These are phyloP conservation scores for Smittia aterrima DNA, from an alignment of 2,888 invertebrate species.

Conservation along the genomic window DNA sequence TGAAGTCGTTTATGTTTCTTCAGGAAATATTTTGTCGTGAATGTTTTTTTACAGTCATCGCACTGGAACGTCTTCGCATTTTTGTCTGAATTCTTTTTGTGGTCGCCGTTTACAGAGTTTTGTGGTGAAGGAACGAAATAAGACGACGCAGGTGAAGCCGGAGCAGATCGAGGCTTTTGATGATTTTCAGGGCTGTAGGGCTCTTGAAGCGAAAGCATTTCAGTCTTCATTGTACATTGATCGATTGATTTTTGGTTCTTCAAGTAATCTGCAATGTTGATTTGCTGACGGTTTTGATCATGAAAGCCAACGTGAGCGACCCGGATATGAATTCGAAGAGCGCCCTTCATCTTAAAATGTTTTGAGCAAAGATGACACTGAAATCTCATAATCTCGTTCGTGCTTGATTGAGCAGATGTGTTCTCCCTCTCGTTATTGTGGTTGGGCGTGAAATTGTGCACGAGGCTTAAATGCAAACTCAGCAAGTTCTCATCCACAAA, in stretches of 20 bases:
- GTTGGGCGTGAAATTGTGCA: slow-evolving; percentile 59
- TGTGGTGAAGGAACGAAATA: not conserved
- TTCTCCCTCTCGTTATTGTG: slow-evolving; percentile 46
- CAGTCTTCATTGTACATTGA: slow-evolving; percentile 22
- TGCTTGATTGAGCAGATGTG: not conserved
- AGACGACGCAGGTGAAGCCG: not conserved
- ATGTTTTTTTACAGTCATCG: slow-evolving; percentile 78
- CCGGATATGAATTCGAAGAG: slow-evolving; percentile 75
- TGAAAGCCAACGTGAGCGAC: slow-evolving; percentile 71
- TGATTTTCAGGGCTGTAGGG: slow-evolving; percentile 36
- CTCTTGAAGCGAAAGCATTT: slow-evolving; percentile 24
- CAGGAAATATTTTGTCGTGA: slow-evolving; percentile 85
- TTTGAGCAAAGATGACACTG: slow-evolving; percentile 45
- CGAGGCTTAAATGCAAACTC: slow-evolving; percentile 70
- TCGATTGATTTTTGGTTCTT: slow-evolving; percentile 43
- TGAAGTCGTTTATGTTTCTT: slow-evolving; percentile 86
- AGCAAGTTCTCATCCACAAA: slow-evolving; percentile 70
- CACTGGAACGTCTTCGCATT: slow-evolving; percentile 53
- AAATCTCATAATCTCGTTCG: slow-evolving; percentile 45
- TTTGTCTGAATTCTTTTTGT: slow-evolving; percentile 21
- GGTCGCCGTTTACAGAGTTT: not conserved
- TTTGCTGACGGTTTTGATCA: slow-evolving; percentile 42
- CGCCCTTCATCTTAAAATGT: slow-evolving; percentile 76
- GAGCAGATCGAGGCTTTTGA: not conserved
- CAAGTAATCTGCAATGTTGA: slow-evolving; percentile 32